phyloP scores from a whole-genome alignment of 2,797 vertebrate genomes.

The Cuculus canorus region DNA sequence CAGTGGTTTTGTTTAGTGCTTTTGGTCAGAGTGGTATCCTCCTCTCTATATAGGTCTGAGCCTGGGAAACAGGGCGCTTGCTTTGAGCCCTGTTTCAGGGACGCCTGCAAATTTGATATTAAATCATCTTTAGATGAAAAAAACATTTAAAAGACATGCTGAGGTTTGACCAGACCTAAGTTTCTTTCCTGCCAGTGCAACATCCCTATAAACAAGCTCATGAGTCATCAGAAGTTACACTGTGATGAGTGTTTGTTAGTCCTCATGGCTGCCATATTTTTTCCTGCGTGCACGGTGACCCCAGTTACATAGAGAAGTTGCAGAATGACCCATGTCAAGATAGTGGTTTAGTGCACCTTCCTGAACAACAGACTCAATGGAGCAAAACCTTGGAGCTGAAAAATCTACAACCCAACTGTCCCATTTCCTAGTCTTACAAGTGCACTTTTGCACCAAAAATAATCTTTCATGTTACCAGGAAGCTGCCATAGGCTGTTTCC shows the following conservation, averaged over 20 bases:
- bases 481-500: neutral
- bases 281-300: neutral
- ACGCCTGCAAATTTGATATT: neutral
- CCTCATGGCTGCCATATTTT: neutral
- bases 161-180: neutral
- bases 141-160: neutral
- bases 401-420: neutral
- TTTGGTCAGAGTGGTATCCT: neutral
- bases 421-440: neutral
- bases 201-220: neutral
- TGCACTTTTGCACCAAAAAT: neutral
- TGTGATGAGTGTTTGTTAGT: neutral
- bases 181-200: neutral
- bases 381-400: neutral
- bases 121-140: neutral
- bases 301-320: neutral
- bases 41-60: neutral
- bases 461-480: neutral
- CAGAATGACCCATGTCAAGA: neutral
- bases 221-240: neutral
- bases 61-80: neutral
- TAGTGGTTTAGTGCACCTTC: neutral
- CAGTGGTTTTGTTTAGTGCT: neutral
- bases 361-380: neutral
- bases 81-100: neutral